Base-by-base conservation (phyloP, 1,140 invertebrate genomes). In the Drosophila athabasca region DNA sequence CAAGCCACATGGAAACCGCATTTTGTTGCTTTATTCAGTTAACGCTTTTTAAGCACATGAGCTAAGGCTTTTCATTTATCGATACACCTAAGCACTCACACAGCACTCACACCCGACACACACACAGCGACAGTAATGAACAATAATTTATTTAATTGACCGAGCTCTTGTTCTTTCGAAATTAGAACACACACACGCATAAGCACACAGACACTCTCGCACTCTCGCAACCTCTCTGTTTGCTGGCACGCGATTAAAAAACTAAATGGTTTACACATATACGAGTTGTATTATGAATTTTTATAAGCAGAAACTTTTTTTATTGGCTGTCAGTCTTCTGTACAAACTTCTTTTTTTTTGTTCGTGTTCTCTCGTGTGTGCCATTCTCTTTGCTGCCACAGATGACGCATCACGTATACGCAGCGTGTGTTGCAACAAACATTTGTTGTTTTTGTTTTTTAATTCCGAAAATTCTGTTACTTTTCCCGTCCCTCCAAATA, bases 111-210 rank as follows among this genome's bases (percentile, higher is more conserved):
- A 48, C 41, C 43, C 8, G n/a, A 15, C 53, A 49, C 45, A 52
- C 62, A 66, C 49, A 62, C 31, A 39, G 60, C 65, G 69, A 64
- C 73, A 76, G 58, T 70, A 76, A 77, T 77, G 76, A 85, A 75
- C 68, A 79, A 77, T 90, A 90, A 90, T 90, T 90, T 88, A 90
- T 82, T 90, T 90, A 90, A 90, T 90, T 90, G 88, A 76, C 61
- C 8, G 49, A 61, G 58, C 59, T 73, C 60, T 74, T 72, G 62
- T 79, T 70, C 76, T 77, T 72, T 76, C 64, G 72, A 69, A 76
- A 76, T 76, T 76, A 68, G 73, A 76, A 76, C 73, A 68, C 50
- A 24, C 31, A 52, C 26, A 11, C 26, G 45, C 39, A 48, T n/a
- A n/a, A n/a, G n/a, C 19, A 57, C 48, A 48, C 22, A 50, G 13